Evolutionary conservation across 2,113 vertebrate genomes (phyloP).

Genomic region (Nycticorax nycticorax): DNA sequence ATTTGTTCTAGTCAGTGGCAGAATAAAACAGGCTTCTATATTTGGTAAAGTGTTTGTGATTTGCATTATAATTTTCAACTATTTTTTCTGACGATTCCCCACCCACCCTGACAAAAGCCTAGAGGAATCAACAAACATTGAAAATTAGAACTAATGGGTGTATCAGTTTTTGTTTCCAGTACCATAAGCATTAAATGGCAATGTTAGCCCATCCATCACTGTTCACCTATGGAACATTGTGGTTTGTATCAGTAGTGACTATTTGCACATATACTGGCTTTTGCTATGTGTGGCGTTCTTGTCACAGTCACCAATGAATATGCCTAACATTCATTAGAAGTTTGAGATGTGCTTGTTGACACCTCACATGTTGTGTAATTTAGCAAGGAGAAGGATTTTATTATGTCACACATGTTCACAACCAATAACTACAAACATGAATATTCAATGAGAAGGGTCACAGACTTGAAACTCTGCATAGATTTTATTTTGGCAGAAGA

Average conservation of each 20-base stretch:
- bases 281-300: background rate
- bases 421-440: background rate
- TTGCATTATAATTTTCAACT: background rate
- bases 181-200: background rate
- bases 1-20: background rate
- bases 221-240: background rate
- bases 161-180: background rate
- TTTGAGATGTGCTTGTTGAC: background rate
- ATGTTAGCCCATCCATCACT: background rate
- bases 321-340: background rate
- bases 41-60: background rate
- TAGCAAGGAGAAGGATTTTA: background rate
- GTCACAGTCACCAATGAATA: background rate
- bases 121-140: background rate
- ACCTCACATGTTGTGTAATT: fast-evolving
- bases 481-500: background rate
- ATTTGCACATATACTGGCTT: background rate
- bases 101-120: background rate
- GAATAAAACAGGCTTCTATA: background rate
- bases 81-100: background rate
- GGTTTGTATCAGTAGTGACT: background rate
- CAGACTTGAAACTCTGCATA: background rate
- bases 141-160: background rate
- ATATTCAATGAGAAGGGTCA: background rate
- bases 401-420: background rate